Conservation (phyloP, 2,888 invertebrate species). For the Oscheius myriophilus region DNA sequence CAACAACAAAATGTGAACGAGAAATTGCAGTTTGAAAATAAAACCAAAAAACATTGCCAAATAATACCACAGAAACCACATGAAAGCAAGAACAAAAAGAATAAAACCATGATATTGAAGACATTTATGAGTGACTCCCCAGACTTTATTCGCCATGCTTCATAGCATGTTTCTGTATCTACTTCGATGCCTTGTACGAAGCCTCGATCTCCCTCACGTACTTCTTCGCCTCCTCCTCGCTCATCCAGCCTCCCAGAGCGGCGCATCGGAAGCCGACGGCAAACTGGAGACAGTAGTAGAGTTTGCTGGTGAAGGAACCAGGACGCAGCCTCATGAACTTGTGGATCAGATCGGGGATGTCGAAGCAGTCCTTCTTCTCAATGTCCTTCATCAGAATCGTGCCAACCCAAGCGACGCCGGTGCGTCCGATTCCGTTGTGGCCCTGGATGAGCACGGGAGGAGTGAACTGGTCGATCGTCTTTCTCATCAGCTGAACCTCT, state of each 20-base stretch:
- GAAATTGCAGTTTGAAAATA: too few species aligned
- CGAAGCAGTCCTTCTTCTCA: slow-evolving; percentile 44
- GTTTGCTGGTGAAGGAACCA: background rate
- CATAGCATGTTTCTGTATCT: background rate
- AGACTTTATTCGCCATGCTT: too few species aligned
- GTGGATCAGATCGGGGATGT: slow-evolving; percentile 36
- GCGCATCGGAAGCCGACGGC: slow-evolving; percentile 14
- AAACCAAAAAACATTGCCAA: too few species aligned
- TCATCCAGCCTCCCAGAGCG: slow-evolving; percentile 5
- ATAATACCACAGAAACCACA: too few species aligned
- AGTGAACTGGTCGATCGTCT: slow-evolving; percentile 33
- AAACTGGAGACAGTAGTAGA: slow-evolving; percentile 5
- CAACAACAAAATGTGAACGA: too few species aligned
- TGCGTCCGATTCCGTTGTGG: slow-evolving; percentile 34
- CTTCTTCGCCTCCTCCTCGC: slow-evolving; percentile 7
- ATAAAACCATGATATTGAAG: too few species aligned
- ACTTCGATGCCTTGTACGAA: slow-evolving; percentile 9
- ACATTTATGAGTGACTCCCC: too few species aligned
- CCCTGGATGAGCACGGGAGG: slow-evolving; percentile 44
- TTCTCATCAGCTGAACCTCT: slow-evolving; percentile 22
- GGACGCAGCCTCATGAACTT: slow-evolving; percentile 18
- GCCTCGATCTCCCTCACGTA: slow-evolving; percentile 1
- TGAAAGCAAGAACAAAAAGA: too few species aligned
- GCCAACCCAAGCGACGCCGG: slow-evolving; percentile 34
- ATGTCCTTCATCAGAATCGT: slow-evolving; percentile 40